Evolutionary conservation across 2,797 vertebrate genomes (phyloP), one percentile per base, ranked within the genome.

Genomic region (Cossypha polioptera): DNA sequence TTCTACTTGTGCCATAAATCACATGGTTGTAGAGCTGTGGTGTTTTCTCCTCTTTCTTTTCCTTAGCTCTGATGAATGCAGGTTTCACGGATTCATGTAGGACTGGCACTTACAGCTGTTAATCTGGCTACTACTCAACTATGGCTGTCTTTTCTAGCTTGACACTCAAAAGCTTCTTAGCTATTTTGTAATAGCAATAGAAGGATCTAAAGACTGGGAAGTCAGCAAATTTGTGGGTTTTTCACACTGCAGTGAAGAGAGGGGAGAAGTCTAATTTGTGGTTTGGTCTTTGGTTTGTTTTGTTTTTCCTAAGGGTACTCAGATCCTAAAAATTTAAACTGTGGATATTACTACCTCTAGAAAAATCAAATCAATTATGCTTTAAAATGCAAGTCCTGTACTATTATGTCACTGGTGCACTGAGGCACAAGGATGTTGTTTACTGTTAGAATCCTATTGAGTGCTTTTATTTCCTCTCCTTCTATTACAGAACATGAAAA

Each of bases 401-500:
- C 92, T 87, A 88, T 96, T 66, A 51, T 87, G 91, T 92, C 86
- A 58, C 11, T 14, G 6, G 26, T 67, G 31, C 33, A 35, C 11
- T 28, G 45, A 91, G 79, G 54, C 54, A 68, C 36, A 43, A 25
- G 38, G 57, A 80, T 47, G 81, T 75, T 96, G 79, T 94, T 96
- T 97, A 86, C 72, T 82, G 62, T 93, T 88, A 77, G 89, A 94
- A 95, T 7, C 18, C 82, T 88, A 86, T 95, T 96, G 96, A 96
- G 78, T 95, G 76, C 90, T 93, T 87, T 97, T 90, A 96, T 97
- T 98, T 98, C 86, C 72, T 97, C 48, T 96, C 55, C 66, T 96
- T 98, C 94, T 96, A 35, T 98, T 98, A 80, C 97, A 99, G 99
- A 99, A 97, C 99, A 99, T 47, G 99, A 99, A 66, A 99, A 99